Percentiles rank a stretch among this genome's conserved stretches.
Conservation (phyloP, 1,140 invertebrate species). For the Bicyclus anynana region DNA sequence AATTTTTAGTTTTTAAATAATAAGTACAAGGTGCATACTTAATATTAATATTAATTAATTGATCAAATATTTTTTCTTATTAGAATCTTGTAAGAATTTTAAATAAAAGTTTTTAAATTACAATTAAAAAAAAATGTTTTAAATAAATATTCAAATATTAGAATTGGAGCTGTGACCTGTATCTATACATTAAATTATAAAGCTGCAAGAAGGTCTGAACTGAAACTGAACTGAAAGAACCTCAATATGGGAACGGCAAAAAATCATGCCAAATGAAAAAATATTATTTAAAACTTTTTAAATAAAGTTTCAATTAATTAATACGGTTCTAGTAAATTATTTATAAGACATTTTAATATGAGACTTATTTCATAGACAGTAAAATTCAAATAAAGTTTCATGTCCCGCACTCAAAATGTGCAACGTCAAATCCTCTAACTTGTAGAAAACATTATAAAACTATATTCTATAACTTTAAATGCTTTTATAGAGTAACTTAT, state of each 20-base stretch:
- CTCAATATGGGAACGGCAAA: too few species aligned
- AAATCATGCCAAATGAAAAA: too few species aligned
- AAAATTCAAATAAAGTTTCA: neutral
- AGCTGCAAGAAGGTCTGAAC: too few species aligned
- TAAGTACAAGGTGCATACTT: too few species aligned
- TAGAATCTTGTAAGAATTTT: slow-evolving; percentile 10
- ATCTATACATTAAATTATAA: too few species aligned
- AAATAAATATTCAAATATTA: too few species aligned
- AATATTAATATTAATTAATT: neutral
- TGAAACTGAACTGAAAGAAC: too few species aligned
- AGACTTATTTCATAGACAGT: neutral
- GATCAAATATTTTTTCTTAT: slow-evolving; percentile 4
- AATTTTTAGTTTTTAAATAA: neutral
- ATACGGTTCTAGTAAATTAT: neutral
- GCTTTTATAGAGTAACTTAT: neutral
- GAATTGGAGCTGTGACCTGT: too few species aligned
- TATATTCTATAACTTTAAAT: neutral
- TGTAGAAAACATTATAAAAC: neutral
- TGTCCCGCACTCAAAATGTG: neutral
- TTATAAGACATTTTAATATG: neutral
- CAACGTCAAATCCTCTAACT: neutral
- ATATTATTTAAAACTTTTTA: neutral
- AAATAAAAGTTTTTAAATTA: too few species aligned
- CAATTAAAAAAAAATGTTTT: too few species aligned
- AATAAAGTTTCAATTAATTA: neutral